A percentile compares a stretch with the other conserved stretches of the same genome.
These are phyloP conservation scores for Galeopsomyia nigrocyanea DNA, from an alignment of 2,888 invertebrate genomes.

Conservation along the genomic window DNA sequence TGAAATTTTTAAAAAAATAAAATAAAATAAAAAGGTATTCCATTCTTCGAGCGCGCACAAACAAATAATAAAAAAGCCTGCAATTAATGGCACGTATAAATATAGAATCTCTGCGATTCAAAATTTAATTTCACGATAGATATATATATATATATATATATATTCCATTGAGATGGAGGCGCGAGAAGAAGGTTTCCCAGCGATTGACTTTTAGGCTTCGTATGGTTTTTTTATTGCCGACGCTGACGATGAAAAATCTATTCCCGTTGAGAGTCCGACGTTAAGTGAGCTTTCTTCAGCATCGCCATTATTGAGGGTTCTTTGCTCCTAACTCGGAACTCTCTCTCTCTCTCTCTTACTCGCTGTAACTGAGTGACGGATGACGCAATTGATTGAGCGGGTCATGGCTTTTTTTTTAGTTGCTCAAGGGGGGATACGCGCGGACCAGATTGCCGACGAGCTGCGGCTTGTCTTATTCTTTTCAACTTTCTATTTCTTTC, in stretches of 20 bases:
- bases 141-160: too few species aligned
- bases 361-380: conserved; percentile 9
- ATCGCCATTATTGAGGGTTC: background rate
- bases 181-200: conserved; percentile 28
- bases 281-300: conserved; percentile 1
- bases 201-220: conserved; percentile 24
- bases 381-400: conserved; percentile 31
- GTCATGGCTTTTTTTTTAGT: background rate
- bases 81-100: too few species aligned
- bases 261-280: background rate
- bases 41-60: too few species aligned
- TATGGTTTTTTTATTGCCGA: conserved; percentile 39
- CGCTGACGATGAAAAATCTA: conserved; percentile 34
- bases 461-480: too few species aligned
- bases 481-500: too few species aligned
- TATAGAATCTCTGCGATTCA: too few species aligned
- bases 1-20: too few species aligned
- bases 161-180: conserved; percentile 33
- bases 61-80: too few species aligned
- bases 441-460: too few species aligned
- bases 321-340: background rate
- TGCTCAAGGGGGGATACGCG: too few species aligned
- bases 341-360: background rate
- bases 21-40: too few species aligned
- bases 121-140: too few species aligned